Conservation (phyloP, 2,888 invertebrate species). For the Pelosia muscerda region DNA sequence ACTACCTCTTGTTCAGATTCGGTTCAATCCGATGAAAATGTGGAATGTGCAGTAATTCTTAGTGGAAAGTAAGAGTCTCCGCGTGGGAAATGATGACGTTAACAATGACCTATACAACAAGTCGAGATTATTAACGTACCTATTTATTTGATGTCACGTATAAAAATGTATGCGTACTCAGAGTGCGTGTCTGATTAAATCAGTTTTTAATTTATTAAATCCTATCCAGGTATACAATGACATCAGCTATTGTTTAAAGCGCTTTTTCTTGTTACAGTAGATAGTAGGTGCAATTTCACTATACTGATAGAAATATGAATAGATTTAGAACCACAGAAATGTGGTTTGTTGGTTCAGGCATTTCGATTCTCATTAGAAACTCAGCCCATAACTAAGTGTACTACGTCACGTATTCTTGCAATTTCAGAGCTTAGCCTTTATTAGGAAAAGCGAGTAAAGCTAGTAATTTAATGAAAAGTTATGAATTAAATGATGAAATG, state of each 20-base stretch:
- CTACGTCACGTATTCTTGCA: not conserved
- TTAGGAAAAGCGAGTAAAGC: not conserved
- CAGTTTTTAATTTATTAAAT: not conserved
- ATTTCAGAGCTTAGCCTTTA: not conserved
- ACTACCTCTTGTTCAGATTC: not conserved
- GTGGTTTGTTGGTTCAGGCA: not conserved
- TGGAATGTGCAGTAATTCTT: conserved; percentile 19
- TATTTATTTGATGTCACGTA: conserved; percentile 19
- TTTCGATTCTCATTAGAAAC: not conserved
- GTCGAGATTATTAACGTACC: conserved; percentile 30
- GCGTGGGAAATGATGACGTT: conserved; percentile 62
- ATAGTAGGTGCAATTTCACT: not conserved
- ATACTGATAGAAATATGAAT: not conserved
- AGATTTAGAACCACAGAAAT: too few species aligned
- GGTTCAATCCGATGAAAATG: not conserved
- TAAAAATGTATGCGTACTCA: not conserved
- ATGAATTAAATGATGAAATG: not conserved
- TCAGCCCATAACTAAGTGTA: not conserved
- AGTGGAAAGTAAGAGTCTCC: conserved; percentile 66
- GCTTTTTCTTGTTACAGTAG: not conserved
- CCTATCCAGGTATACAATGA: not conserved
- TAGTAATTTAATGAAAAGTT: not conserved
- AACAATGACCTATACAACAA: conserved; percentile 61
- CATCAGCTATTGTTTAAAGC: not conserved
- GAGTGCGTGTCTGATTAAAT: not conserved